Conservation (phyloP, 1,140 invertebrate species). For the Sminthurides bifidus region DNA sequence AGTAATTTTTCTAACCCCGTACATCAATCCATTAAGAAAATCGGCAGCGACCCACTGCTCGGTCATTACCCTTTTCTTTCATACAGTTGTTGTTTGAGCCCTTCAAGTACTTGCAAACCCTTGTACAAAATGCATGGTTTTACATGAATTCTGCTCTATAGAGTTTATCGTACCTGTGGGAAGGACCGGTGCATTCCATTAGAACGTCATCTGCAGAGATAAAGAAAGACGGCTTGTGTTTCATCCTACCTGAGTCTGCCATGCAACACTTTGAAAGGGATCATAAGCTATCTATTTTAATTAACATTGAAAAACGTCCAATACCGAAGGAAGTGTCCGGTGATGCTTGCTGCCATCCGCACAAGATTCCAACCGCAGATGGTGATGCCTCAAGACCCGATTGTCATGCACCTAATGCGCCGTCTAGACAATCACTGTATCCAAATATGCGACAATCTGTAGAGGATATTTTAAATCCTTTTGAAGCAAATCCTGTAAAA, state of each 20-base stretch:
- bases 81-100: too few species aligned
- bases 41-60: too few species aligned
- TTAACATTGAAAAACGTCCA: conserved; percentile 15
- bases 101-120: too few species aligned
- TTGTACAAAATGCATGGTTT: too few species aligned
- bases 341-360: neutral
- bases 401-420: neutral
- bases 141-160: too few species aligned
- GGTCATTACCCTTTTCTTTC: too few species aligned
- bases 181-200: conserved; percentile 21
- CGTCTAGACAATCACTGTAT: neutral
- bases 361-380: neutral
- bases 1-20: too few species aligned
- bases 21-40: too few species aligned
- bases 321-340: neutral
- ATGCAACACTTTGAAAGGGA: conserved; percentile 23
- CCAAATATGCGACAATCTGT: neutral
- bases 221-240: conserved; percentile 21
- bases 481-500: too few species aligned
- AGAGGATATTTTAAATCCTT: too few species aligned
- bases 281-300: neutral
- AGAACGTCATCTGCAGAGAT: conserved; percentile 6
- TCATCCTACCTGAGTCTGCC: conserved; percentile 10
- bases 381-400: neutral
- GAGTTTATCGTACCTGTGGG: conserved; percentile 16